Conservation (phyloP, 2,797 vertebrate species). For the Geotrypetes seraphini region DNA sequence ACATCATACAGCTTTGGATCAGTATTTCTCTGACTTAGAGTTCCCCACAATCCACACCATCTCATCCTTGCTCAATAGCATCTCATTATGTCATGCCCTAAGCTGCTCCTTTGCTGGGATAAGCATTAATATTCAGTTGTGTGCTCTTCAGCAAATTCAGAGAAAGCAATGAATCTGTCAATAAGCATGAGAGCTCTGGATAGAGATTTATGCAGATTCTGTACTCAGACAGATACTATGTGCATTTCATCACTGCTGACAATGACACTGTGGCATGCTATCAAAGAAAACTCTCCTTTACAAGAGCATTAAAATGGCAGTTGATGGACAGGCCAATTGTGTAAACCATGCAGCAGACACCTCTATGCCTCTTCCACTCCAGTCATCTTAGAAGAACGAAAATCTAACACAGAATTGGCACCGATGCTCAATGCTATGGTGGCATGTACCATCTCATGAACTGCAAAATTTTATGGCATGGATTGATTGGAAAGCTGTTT, state of each 20-base stretch:
- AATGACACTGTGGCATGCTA: constrained; percentile 15
- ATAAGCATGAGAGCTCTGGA: constrained; percentile 43
- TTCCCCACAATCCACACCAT: neutral
- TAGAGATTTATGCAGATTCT: constrained; percentile 53
- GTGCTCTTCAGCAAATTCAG: constrained; percentile 44
- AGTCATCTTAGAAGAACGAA: no score
- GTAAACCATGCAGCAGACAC: no score
- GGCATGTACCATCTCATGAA: no score
- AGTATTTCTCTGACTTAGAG: neutral
- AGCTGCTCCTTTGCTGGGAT: constrained; percentile 6
- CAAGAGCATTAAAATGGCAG: no score
- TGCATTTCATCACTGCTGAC: constrained; percentile 30
- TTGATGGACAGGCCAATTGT: no score
- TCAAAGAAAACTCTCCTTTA: constrained; percentile 26
- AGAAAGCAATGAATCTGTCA: constrained; percentile 56
- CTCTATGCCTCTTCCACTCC: no score
- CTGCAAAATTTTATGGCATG: no score
- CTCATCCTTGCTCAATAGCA: neutral
- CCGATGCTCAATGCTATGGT: no score
- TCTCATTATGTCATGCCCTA: neutral
- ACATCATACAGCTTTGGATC: neutral
- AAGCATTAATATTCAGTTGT: constrained; percentile 43
- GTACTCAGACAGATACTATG: constrained; percentile 19
- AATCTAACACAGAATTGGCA: no score
- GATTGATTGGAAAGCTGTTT: no score